Base-by-base conservation (phyloP, 2,888 invertebrate genomes). In the Bruchidius siliquastri region DNA sequence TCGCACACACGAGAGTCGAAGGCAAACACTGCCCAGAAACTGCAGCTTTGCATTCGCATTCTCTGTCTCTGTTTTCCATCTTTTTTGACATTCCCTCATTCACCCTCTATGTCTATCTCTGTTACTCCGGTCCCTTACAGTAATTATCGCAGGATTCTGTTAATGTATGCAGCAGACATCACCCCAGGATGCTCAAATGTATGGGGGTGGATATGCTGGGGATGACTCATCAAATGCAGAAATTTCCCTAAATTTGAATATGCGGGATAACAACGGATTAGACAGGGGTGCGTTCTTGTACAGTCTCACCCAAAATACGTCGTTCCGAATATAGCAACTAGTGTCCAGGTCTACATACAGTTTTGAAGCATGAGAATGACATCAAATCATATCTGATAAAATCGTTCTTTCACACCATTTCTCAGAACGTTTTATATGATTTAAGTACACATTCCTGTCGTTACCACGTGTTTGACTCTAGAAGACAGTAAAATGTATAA, bases 21-120 rank as follows among this genome's bases (percentile, higher is more conserved):
- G 76, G 77, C 79, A 80, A 81, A 80, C 82, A 80, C 77, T 80
- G 49, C 10, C 49, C 18, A 76, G 76, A 76, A 77, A 77, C 79
- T 78, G 78, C 77, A 77, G 79, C 79, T 77, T 78, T 77, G 76
- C 77, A 76, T 78, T 77, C 74, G 74, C 77, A 75, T 76, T 74
- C 75, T 75, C 76, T 69, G 22, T 71, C 32, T 77, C 75, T 77
- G 76, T 76, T 72, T 76, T 74, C 74, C 76, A 74, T 77, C 76
- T 77, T 75, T 70, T 71, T 22, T n/a, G 22, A 18, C 26, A 20
- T 26, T 76, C 77, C 77, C 77, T 72, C 74, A 72, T 74, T 78
- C 77, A 78, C 77, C 76, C 75, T 74, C 75, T 75, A 74, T 76
- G 76, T 78, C 77, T 77, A 76, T 74, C 74, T 72, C 74, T 73